Conservation (phyloP, 2,797 vertebrate species). For the Rhinoraja longicauda region DNA sequence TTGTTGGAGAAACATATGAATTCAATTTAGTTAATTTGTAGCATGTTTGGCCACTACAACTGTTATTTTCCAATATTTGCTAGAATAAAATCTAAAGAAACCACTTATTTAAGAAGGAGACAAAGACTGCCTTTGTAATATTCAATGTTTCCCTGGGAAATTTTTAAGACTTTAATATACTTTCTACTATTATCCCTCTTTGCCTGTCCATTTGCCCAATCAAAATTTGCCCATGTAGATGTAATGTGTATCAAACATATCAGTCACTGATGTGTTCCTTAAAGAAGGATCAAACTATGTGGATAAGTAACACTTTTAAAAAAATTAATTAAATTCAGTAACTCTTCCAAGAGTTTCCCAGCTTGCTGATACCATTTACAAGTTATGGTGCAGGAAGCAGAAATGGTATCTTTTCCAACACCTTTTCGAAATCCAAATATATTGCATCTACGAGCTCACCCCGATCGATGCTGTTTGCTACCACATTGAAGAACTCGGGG, state of each 20-base stretch:
- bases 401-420: background rate
- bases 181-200: background rate
- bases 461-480: no score
- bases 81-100: slow-evolving; percentile 3
- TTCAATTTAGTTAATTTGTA: slow-evolving; percentile 37
- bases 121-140: slow-evolving; percentile 16
- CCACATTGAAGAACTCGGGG: no score
- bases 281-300: no score
- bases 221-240: background rate
- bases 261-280: background rate
- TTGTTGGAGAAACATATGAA: slow-evolving; percentile 33
- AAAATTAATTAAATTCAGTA: background rate
- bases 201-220: background rate
- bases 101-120: background rate
- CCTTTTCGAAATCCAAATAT: background rate
- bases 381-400: background rate
- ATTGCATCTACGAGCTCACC: no score
- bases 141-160: background rate
- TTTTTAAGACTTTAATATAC: background rate
- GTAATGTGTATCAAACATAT: background rate
- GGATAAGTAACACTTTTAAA: no score
- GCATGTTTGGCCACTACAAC: slow-evolving; percentile 19
- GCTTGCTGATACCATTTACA: background rate
- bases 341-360: background rate
- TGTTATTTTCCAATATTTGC: slow-evolving; percentile 36